Conservation (phyloP, 2,113 vertebrate genomes). For the Xenopus laevis region DNA sequence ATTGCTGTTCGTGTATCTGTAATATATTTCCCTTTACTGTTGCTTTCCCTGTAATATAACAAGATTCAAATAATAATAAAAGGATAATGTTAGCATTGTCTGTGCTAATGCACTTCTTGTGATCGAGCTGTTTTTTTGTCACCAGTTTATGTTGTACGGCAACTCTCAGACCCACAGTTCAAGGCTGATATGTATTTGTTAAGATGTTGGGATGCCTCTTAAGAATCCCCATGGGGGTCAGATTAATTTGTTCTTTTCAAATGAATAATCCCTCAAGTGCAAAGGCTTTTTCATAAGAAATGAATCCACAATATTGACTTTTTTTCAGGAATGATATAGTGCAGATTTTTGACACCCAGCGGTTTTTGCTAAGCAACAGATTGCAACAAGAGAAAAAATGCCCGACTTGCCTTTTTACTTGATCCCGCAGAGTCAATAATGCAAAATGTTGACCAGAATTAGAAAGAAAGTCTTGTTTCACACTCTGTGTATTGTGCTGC, state of each 20-base stretch:
- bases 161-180: slow-evolving; percentile 7
- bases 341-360: slow-evolving; percentile 28
- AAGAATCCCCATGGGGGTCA: slow-evolving; percentile 27
- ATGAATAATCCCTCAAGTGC: slow-evolving; percentile 27
- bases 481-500: slow-evolving; percentile 9
- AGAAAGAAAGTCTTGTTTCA: slow-evolving; percentile 37
- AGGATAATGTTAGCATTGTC: neutral
- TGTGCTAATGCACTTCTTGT: slow-evolving; percentile 15
- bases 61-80: too few species aligned
- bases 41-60: too few species aligned
- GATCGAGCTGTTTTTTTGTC: slow-evolving; percentile 21
- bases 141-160: slow-evolving; percentile 17
- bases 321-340: slow-evolving; percentile 17
- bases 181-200: slow-evolving; percentile 25
- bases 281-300: slow-evolving; percentile 33
- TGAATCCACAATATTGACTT: slow-evolving; percentile 34
- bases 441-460: slow-evolving; percentile 9
- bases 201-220: slow-evolving; percentile 29
- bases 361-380: slow-evolving; percentile 32
- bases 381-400: slow-evolving; percentile 31
- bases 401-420: slow-evolving; percentile 16
- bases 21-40: too few species aligned
- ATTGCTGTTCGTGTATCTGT: too few species aligned
- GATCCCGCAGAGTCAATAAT: slow-evolving; percentile 36
- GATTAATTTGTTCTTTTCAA: slow-evolving; percentile 41